These are phyloP conservation scores for Forbesichthys papilliferus DNA, from an alignment of 2,113 vertebrate species.

Conservation along the genomic window DNA sequence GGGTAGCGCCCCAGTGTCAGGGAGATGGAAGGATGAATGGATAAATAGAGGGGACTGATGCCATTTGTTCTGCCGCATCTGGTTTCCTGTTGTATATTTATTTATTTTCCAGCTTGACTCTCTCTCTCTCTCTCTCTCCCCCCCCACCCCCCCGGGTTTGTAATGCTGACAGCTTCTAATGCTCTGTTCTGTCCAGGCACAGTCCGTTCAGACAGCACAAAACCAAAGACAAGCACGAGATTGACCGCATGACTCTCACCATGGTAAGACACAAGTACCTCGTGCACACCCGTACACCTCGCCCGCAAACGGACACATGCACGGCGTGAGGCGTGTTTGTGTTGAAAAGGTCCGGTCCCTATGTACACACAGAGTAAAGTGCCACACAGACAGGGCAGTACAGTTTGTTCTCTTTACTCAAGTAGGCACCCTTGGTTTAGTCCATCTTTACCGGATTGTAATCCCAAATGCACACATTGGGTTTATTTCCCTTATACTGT, in stretches of 20 bases:
- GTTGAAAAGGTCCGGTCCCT: too few relatives aligned
- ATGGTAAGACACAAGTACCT: conserved; percentile 81
- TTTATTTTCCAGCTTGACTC: not conserved
- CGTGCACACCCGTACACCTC: too few relatives aligned
- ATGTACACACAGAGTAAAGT: too few relatives aligned
- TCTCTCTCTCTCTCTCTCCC: not conserved
- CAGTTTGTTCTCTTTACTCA: too few relatives aligned
- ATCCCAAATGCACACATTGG: too few relatives aligned
- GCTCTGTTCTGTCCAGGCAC: conserved; percentile 78
- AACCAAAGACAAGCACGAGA: conserved; percentile 99
- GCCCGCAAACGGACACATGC: too few relatives aligned
- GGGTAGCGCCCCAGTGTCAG: conserved; percentile 19
- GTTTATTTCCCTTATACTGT: too few relatives aligned
- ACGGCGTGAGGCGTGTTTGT: too few relatives aligned
- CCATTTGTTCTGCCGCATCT: not conserved
- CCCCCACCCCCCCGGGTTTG: conserved; percentile 10
- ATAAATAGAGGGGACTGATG: not conserved
- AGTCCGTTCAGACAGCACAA: conserved; percentile 99
- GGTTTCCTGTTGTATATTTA: not conserved
- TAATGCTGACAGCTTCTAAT: not conserved
- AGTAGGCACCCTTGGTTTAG: too few relatives aligned
- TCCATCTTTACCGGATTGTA: too few relatives aligned
- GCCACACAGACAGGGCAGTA: too few relatives aligned
- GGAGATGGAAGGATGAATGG: not conserved
- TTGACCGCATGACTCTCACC: conserved; percentile 97